Evolutionary conservation across 53 echinoderm and acorn worm species (phyloP).

Genomic region (Arbacia lixula): DNA sequence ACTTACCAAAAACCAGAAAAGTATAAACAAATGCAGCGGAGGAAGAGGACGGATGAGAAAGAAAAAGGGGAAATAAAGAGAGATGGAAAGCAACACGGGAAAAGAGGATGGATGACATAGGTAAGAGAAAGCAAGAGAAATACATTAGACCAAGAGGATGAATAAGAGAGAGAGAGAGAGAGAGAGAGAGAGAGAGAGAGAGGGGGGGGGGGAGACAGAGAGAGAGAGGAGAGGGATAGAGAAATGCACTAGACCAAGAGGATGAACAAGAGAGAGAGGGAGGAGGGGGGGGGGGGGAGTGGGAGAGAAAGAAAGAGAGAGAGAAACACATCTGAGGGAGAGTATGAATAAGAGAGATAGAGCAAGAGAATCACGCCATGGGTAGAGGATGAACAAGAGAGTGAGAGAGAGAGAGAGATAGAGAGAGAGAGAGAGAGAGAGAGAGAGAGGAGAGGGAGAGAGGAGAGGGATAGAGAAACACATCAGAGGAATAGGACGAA

Average conservation of each 20-base stretch:
- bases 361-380: background rate
- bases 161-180: background rate
- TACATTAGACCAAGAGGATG: background rate
- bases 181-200: background rate
- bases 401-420: background rate
- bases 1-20: background rate
- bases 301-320: background rate
- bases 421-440: too few relatives aligned
- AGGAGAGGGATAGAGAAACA: too few relatives aligned
- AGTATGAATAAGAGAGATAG: background rate
- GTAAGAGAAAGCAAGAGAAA: background rate
- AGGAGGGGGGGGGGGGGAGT: too few relatives aligned
- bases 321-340: background rate
- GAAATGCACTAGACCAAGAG: background rate
- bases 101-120: background rate
- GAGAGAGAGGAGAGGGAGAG: too few relatives aligned
- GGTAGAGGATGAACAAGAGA: background rate
- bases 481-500: too few relatives aligned
- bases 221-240: background rate
- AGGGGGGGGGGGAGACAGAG: too few relatives aligned
- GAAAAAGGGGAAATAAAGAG: background rate
- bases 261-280: background rate
- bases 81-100: too few relatives aligned
- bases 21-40: background rate
- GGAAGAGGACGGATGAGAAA: background rate